Percentiles rank a stretch among this genome's conserved stretches.
These are phyloP conservation scores for Crocodylus rhombifer DNA, from an alignment of 2,797 vertebrate species.

Conservation along the genomic window DNA sequence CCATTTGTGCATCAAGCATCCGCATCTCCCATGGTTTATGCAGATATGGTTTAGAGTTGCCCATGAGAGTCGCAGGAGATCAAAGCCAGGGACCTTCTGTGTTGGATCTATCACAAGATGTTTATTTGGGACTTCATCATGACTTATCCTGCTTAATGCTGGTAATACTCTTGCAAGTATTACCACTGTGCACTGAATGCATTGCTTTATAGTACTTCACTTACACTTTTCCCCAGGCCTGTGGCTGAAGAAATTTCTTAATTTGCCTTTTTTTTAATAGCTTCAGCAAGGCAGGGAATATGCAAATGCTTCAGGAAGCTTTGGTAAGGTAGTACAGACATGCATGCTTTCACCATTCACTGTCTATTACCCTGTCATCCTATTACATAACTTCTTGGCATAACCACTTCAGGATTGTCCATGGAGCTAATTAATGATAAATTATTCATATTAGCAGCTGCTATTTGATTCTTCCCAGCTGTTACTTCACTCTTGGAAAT, in stretches of 20 bases:
- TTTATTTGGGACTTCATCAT: neutral
- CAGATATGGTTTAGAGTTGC: too few relatives aligned
- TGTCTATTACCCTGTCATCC: neutral
- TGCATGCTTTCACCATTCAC: neutral
- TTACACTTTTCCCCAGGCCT: neutral
- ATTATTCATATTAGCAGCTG: constrained; percentile 69
- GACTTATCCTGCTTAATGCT: too few relatives aligned
- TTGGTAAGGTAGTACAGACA: neutral
- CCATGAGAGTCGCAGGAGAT: too few relatives aligned
- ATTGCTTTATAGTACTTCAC: neutral
- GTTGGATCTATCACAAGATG: too few relatives aligned
- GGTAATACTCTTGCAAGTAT: too few relatives aligned
- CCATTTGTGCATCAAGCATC: too few relatives aligned
- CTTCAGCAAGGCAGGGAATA: neutral
- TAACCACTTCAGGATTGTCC: neutral
- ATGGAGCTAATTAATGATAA: constrained; percentile 57
- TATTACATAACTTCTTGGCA: neutral
- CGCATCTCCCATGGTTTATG: too few relatives aligned
- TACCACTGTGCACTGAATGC: neutral
- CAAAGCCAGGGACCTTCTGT: too few relatives aligned
- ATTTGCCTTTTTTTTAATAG: neutral
- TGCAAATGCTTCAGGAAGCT: neutral
- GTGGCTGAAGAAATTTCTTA: neutral
- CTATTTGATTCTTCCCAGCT: constrained; percentile 43
- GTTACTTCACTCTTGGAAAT: constrained; percentile 2